Evolutionary conservation across 1,140 invertebrate species (phyloP).

Genomic region (Gryon sp.): DNA sequence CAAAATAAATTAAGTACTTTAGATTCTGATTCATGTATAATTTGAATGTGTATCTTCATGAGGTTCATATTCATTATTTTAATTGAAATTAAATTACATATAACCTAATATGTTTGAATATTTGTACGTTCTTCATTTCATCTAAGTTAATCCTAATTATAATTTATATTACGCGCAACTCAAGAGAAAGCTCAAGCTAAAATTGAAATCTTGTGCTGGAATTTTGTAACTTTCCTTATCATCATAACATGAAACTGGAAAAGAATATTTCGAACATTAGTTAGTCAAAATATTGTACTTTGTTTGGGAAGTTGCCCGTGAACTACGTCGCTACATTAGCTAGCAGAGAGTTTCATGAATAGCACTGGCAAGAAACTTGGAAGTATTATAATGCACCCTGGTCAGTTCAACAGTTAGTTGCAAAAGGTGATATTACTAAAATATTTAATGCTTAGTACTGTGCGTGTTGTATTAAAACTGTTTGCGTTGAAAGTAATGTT

Average conservation of each 20-base stretch:
- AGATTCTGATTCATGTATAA: too few species aligned
- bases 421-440: slow-evolving; percentile 16
- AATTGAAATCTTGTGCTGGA: slow-evolving; percentile 8
- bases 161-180: slow-evolving; percentile 10
- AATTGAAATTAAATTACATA: too few species aligned
- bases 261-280: slow-evolving; percentile 8
- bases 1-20: too few species aligned
- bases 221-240: slow-evolving; percentile 20
- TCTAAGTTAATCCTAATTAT: slow-evolving; percentile 7
- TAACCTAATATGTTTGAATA: too few species aligned
- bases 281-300: slow-evolving; percentile 27
- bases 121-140: neutral
- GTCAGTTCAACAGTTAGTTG: slow-evolving; percentile 3
- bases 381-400: slow-evolving; percentile 17
- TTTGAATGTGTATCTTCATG: too few species aligned
- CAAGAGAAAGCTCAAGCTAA: neutral
- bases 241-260: neutral
- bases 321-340: slow-evolving; percentile 1
- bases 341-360: slow-evolving; percentile 13
- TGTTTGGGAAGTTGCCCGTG: slow-evolving; percentile 2
- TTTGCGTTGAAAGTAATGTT: too few species aligned
- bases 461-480: neutral
- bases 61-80: too few species aligned
- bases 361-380: slow-evolving; percentile 13
- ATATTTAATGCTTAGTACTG: slow-evolving; percentile 1